Percentiles rank a stretch among this genome's conserved stretches.
Evolutionary conservation across 2,888 invertebrate genomes (phyloP).

Genomic region (Acleris sparsana): DNA sequence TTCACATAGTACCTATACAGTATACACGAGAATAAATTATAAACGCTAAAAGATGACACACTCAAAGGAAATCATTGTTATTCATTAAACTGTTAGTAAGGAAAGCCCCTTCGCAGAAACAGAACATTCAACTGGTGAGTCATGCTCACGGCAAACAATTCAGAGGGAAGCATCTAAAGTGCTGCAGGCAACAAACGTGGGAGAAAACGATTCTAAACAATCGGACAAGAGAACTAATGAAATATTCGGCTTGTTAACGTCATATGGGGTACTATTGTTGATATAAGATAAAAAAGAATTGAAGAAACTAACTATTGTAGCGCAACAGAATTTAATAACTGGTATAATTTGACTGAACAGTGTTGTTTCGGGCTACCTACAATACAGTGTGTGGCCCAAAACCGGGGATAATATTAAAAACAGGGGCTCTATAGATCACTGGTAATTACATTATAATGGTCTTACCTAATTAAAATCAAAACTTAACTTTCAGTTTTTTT

Average conservation of each 20-base stretch:
- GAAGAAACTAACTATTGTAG: neutral
- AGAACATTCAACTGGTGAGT: slow-evolving; percentile 31
- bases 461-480: too few species aligned
- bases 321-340: too few species aligned
- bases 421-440: too few species aligned
- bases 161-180: slow-evolving; percentile 4
- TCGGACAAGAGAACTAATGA: slow-evolving; percentile 25
- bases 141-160: slow-evolving; percentile 17
- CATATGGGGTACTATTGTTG: slow-evolving; percentile 13
- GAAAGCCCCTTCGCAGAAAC: slow-evolving; percentile 12
- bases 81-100: slow-evolving; percentile 18
- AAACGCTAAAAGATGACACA: neutral
- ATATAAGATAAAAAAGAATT: neutral
- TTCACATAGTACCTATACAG: neutral
- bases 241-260: slow-evolving; percentile 19
- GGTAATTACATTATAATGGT: too few species aligned
- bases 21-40: neutral
- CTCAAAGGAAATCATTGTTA: slow-evolving; percentile 12
- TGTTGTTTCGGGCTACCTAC: too few species aligned
- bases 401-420: too few species aligned
- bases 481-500: too few species aligned
- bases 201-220: slow-evolving; percentile 17
- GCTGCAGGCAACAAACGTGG: slow-evolving; percentile 16
- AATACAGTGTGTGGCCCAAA: too few species aligned
- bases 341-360: too few species aligned